Conservation (phyloP, 2,113 vertebrate species). For the Cochlearius cochlearius region DNA sequence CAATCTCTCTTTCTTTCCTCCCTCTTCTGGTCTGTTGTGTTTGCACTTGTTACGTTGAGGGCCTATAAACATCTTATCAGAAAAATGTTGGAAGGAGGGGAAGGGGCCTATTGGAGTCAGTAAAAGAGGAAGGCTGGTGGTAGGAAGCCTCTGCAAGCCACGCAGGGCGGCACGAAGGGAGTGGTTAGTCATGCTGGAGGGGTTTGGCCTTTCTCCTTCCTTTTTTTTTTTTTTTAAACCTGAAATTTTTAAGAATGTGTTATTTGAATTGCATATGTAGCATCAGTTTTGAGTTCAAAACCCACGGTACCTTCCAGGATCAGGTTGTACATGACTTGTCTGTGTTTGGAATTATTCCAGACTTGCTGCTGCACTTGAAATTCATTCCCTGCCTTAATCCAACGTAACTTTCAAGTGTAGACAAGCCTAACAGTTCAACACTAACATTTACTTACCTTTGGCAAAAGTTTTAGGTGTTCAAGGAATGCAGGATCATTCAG, state of each 20-base stretch:
- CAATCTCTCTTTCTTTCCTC: not conserved
- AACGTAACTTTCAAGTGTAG: constrained; percentile 41
- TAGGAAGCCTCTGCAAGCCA: not conserved
- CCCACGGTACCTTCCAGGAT: not conserved
- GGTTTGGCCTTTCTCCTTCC: not conserved
- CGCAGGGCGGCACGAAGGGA: not conserved
- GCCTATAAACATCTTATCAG: constrained; percentile 35
- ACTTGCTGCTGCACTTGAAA: constrained; percentile 28
- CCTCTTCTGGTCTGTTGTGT: constrained; percentile 37
- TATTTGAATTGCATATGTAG: not conserved
- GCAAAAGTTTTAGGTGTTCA: constrained; percentile 30
- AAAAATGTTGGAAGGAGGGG: constrained; percentile 30
- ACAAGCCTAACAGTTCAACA: not conserved
- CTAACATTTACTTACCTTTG: not conserved
- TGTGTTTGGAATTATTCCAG: constrained; percentile 18
- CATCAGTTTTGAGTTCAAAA: not conserved
- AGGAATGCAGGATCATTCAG: constrained; percentile 19
- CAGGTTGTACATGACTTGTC: not conserved
- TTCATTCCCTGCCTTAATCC: constrained; percentile 17
- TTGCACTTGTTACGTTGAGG: constrained; percentile 21
- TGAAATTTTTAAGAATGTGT: not conserved
- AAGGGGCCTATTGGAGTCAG: not conserved
- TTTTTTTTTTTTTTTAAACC: not conserved
- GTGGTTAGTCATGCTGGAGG: not conserved
- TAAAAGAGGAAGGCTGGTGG: not conserved